Base-by-base conservation (phyloP, 2,113 vertebrate species). In the Ochotona curzoniae region DNA sequence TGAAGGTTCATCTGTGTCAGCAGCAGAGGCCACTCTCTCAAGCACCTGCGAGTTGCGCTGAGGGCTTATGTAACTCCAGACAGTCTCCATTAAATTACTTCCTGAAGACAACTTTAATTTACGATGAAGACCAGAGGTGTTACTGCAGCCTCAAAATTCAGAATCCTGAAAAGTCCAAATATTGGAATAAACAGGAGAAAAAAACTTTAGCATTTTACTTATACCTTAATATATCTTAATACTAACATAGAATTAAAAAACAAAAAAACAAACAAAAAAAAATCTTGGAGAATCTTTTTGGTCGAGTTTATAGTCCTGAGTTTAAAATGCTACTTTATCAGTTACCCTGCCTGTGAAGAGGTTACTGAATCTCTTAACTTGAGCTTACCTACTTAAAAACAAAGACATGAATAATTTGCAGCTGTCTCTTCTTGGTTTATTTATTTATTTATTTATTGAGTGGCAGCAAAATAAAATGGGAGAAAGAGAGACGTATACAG, bases 1-100 rank as follows among this genome's bases (percentile, higher is more conserved):
- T 38, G 73, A 88, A 80, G 51, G 74, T 8, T 70, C 66, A n/a
- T 9, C 28, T 35, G 63, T 38, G 74, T 38, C 23, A 85, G 64
- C 21, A 67, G 90, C 54, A 79, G n/a, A 14, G 61, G 60, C 12
- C 49, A 3, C 70, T 89, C 75, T 51, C 66, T 71, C 23, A 11
- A 81, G 61, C 78, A 18, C n/a, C 26, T 7, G 54, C 85, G 54
- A 88, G 75, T 6, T 70, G 10, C 54, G 85, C 63, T 80, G 35
- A 73, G 76, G 69, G 76, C 60, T 95, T 93, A 71, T 6, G 2
- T 89, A 96, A 91, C 88, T 73, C 47, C 25, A 28, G 80, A 54
- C 32, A 23, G 60, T 78, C 69, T 61, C 84, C 44, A 35, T 13
- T 80, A 74, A 81, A 90, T 83, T 84, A 87, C 38, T 79, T 87